Evolutionary conservation across 1,140 invertebrate genomes (phyloP).

Genomic region (Drosophila bocqueti): DNA sequence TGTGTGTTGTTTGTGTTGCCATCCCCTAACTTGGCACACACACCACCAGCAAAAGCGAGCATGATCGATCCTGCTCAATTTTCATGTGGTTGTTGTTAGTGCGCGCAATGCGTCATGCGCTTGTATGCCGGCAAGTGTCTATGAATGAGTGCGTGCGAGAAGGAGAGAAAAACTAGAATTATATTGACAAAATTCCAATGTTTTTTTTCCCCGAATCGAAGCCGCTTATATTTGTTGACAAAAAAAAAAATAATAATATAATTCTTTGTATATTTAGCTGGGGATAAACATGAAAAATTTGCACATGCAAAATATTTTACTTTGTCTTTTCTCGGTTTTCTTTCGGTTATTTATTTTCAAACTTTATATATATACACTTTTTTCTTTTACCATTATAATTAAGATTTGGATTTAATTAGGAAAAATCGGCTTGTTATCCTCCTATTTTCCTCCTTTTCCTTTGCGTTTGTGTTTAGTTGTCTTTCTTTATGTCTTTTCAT

Average conservation of each 20-base stretch:
- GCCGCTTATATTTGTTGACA: neutral
- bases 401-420: neutral
- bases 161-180: slow-evolving; percentile 7
- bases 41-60: slow-evolving; percentile 15
- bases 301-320: neutral
- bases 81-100: slow-evolving; percentile 30
- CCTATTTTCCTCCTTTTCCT: neutral
- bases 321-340: neutral
- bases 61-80: slow-evolving; percentile 49
- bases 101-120: slow-evolving; percentile 26
- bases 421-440: neutral
- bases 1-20: neutral
- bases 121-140: neutral
- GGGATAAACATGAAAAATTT: too few relatives aligned
- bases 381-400: neutral
- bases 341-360: too few relatives aligned
- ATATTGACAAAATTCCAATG: slow-evolving; percentile 1
- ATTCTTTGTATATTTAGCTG: neutral
- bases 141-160: slow-evolving; percentile 15
- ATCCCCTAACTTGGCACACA: slow-evolving; percentile 22
- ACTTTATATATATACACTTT: neutral
- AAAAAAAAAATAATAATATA: neutral
- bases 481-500: neutral
- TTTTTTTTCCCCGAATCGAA: slow-evolving; percentile 6
- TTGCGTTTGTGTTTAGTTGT: slow-evolving; percentile 2